These are phyloP conservation scores for Empidonax traillii DNA, from an alignment of 2,113 vertebrate genomes.

Conservation along the genomic window DNA sequence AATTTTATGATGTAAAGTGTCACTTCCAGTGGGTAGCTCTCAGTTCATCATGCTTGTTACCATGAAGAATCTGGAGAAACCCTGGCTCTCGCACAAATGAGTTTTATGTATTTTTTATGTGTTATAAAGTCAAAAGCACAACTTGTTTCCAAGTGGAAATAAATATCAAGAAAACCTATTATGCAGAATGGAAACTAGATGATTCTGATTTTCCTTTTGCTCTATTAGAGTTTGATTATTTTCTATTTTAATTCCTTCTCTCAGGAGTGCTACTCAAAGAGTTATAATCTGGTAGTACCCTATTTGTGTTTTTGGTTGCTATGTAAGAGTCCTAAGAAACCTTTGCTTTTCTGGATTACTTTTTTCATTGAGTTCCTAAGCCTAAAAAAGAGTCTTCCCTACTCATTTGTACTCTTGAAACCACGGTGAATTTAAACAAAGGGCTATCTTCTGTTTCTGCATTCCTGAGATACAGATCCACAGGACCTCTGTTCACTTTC, in stretches of 20 bases:
- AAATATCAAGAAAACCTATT: background rate
- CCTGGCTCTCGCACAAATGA: background rate
- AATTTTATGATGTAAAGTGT: background rate
- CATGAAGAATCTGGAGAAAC: background rate
- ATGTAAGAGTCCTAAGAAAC: background rate
- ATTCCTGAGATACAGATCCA: background rate
- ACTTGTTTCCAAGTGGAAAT: slow-evolving; percentile 3
- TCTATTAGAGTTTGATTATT: background rate
- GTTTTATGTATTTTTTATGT: background rate
- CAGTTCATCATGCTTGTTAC: background rate
- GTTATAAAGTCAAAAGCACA: background rate
- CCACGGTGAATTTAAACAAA: background rate
- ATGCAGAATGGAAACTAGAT: background rate
- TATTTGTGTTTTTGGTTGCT: background rate
- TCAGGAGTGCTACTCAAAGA: background rate
- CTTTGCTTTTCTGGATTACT: background rate
- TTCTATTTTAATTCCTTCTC: background rate
- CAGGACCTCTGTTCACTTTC: background rate
- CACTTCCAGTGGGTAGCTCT: background rate
- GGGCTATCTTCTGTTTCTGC: background rate
- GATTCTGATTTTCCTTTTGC: background rate
- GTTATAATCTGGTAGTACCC: background rate
- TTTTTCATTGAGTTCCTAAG: background rate
- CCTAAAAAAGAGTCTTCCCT: background rate
- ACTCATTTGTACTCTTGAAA: background rate